Percentiles rank a stretch among this genome's conserved stretches.
These are phyloP conservation scores for Drosophila azteca DNA, from an alignment of 1,140 invertebrate genomes.

Conservation along the genomic window DNA sequence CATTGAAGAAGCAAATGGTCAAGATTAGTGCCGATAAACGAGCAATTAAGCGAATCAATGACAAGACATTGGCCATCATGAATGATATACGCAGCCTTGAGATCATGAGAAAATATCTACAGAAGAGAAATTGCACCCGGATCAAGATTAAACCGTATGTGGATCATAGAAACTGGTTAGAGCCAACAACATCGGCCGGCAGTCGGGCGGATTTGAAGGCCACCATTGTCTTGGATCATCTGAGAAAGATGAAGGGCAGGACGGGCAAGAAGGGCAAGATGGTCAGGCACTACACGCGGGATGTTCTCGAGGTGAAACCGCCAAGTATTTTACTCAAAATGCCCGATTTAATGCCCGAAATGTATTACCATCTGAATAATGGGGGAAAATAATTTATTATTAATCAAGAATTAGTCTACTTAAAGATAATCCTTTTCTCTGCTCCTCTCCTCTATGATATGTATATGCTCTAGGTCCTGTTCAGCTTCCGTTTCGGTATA, in stretches of 20 bases:
- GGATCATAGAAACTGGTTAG: neutral
- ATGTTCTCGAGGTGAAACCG: constrained; percentile 16
- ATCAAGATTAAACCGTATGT: constrained; percentile 23
- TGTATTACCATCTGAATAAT: constrained; percentile 17
- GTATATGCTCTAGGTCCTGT: constrained; percentile 61
- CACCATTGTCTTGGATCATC: constrained; percentile 13
- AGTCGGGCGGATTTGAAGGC: constrained; percentile 6
- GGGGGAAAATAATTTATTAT: constrained; percentile 74
- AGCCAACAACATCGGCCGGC: neutral
- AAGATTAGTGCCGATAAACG: constrained; percentile 11
- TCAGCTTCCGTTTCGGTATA: constrained; percentile 34
- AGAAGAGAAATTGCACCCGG: neutral
- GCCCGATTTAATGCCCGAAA: constrained; percentile 23
- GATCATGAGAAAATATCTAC: constrained; percentile 13
- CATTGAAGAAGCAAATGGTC: neutral
- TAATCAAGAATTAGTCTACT: constrained; percentile 77
- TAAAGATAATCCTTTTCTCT: constrained; percentile 38
- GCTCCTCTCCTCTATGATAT: neutral
- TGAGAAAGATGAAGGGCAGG: neutral
- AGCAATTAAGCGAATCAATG: constrained; percentile 13
- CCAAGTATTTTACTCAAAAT: constrained; percentile 32
- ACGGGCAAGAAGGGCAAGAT: neutral
- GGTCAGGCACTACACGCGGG: neutral
- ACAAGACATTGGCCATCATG: constrained; percentile 19
- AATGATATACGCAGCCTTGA: constrained; percentile 36